Evolutionary conservation across 2,888 invertebrate genomes (phyloP).

Genomic region (Buathra laborator): DNA sequence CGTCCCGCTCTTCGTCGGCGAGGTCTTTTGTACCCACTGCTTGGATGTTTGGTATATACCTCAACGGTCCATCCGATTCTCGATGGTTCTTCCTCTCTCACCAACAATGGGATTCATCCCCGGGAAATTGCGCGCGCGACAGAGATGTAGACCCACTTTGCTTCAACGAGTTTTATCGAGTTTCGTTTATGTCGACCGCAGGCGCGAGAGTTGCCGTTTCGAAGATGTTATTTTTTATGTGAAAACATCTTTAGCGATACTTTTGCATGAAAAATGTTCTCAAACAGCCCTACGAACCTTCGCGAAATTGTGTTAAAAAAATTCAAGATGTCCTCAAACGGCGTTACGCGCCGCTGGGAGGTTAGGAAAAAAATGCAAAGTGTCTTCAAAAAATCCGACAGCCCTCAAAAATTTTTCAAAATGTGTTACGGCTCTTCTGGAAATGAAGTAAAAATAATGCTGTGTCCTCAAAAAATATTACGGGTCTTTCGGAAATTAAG

Average conservation of each 20-base stretch:
- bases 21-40: slow-evolving; percentile 18
- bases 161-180: slow-evolving; percentile 65
- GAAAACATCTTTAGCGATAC: not conserved
- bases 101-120: slow-evolving; percentile 44
- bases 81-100: slow-evolving; percentile 11
- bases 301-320: too few species aligned
- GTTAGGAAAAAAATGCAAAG: too few species aligned
- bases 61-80: not conserved
- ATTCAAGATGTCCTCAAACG: too few species aligned
- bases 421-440: too few species aligned
- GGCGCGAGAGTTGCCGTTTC: slow-evolving; percentile 37
- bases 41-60: not conserved
- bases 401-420: too few species aligned
- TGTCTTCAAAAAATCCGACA: too few species aligned
- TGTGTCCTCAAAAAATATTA: too few species aligned
- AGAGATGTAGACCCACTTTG: slow-evolving; percentile 33
- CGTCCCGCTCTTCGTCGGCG: slow-evolving; percentile 24
- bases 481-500: too few species aligned
- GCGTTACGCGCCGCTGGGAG: too few species aligned
- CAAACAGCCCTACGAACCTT: too few species aligned
- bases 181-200: slow-evolving; percentile 48
- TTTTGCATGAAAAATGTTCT: not conserved
- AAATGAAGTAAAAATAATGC: too few species aligned
- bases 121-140: slow-evolving; percentile 47
- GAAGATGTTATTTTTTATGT: not conserved